Evolutionary conservation across 1,140 invertebrate species (phyloP), one percentile per base, ranked within the genome.

Genomic region (Aphelenchoides fujianensis): DNA sequence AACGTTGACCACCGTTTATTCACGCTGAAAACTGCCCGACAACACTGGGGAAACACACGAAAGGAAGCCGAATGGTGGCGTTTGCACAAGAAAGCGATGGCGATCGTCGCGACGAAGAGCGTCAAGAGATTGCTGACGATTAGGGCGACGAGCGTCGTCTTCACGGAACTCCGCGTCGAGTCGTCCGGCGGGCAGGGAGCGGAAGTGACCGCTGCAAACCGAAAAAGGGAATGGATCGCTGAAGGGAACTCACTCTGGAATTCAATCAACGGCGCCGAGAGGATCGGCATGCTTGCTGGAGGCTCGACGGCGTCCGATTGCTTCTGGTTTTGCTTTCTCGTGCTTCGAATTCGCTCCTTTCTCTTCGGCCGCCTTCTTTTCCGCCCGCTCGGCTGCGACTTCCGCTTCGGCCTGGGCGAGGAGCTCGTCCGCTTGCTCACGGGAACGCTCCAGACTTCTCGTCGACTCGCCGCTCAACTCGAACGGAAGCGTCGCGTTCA

Each of bases 51-150:
- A n/a, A n/a, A n/a, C n/a, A n/a, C n/a, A n/a, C n/a, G n/a, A n/a
- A n/a, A n/a, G n/a, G n/a, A n/a, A n/a, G 55, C 55, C 34, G 55
- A 48, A 48, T 59, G 5, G 23, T 59, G 5, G 28, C 55, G 5
- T 16, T 32, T 27, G 34, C 55, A 59, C 12, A 59, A 32, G 5
- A 19, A 5, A 30, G 55, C 55, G 23, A 69, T 64, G 32, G 67
- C 53, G 1, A 69, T 32, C 31, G 67, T 69, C 12, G 67, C 41
- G 12, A 69, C 37, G 12, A 19, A 19, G 23, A 69, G 28, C 3
- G 28, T 62, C 7, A 69, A 57, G 16, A 69, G n/a, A 63, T 69
- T 69, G 31, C 67, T 34, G 28, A 35, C 31, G 36, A 57, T 57
- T 7, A 69, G 31, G 12, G 19, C 23, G 48, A 69, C 31, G 12